These are phyloP conservation scores for Rhinolophus ferrumequinum DNA, from an alignment of 2,113 vertebrate species.

Conservation along the genomic window DNA sequence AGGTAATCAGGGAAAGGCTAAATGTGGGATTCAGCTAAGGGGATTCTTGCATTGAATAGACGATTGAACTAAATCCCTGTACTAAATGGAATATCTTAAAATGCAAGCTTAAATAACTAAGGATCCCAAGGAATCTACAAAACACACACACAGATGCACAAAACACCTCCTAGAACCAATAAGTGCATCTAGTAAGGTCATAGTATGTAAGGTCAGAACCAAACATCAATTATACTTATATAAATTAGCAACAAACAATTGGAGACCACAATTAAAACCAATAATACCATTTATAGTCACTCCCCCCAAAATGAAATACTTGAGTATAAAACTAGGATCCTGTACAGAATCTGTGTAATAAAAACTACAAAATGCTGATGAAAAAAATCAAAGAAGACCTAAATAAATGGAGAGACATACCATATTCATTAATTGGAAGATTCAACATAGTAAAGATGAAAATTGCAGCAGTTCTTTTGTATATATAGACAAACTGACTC, in stretches of 20 bases:
- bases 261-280: not conserved
- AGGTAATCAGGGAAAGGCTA: constrained; percentile 20
- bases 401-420: constrained; percentile 1
- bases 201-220: not conserved
- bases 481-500: not conserved
- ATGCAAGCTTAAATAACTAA: constrained; percentile 35
- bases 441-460: not conserved
- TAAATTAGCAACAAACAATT: not conserved
- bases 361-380: not conserved
- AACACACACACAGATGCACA: not conserved
- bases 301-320: not conserved
- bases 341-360: not conserved
- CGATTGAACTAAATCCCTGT: not conserved
- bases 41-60: not conserved
- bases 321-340: not conserved
- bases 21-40: not conserved
- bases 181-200: constrained; percentile 13
- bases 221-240: not conserved
- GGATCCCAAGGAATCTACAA: not conserved
- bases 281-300: not conserved
- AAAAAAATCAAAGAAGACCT: constrained; percentile 11
- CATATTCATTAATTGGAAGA: not conserved
- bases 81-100: constrained; percentile 26
- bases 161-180: not conserved
- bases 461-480: not conserved